Evolutionary conservation across 2,113 vertebrate genomes (phyloP).

Genomic region (Paracanthobrama guichenoti): DNA sequence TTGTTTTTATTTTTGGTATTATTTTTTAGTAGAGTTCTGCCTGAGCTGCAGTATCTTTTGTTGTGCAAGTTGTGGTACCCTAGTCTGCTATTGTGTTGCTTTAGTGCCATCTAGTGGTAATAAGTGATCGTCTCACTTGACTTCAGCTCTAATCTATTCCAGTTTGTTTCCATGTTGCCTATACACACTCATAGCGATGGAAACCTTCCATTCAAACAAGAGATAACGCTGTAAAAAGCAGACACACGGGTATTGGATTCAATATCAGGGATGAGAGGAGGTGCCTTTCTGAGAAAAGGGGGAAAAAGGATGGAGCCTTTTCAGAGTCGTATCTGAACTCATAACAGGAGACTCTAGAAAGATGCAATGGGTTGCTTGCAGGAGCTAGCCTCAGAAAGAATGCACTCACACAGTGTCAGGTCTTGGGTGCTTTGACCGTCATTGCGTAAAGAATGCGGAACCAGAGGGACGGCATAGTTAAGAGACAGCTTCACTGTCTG

Average conservation of each 20-base stretch:
- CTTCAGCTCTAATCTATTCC: constrained; percentile 59
- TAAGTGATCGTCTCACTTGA: constrained; percentile 72
- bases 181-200: constrained; percentile 24
- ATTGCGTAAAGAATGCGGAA: not conserved
- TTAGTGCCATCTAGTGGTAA: constrained; percentile 79
- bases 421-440: not conserved
- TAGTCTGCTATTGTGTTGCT: constrained; percentile 78
- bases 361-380: not conserved
- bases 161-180: constrained; percentile 44
- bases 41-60: constrained; percentile 69
- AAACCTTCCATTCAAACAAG: constrained; percentile 16
- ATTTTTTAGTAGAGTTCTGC: constrained; percentile 63
- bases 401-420: not conserved
- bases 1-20: constrained; percentile 31
- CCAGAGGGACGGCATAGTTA: constrained; percentile 31
- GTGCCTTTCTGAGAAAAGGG: constrained; percentile 19
- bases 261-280: constrained; percentile 31
- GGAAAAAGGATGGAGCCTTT: not conserved
- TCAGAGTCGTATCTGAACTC: not conserved
- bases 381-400: constrained; percentile 1
- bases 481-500: constrained; percentile 20
- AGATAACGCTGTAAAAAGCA: not conserved
- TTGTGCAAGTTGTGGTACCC: constrained; percentile 69
- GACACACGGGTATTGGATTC: constrained; percentile 20
- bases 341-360: not conserved